These are phyloP conservation scores for Agapostemon virescens DNA, from an alignment of 2,888 invertebrate species.

Conservation along the genomic window DNA sequence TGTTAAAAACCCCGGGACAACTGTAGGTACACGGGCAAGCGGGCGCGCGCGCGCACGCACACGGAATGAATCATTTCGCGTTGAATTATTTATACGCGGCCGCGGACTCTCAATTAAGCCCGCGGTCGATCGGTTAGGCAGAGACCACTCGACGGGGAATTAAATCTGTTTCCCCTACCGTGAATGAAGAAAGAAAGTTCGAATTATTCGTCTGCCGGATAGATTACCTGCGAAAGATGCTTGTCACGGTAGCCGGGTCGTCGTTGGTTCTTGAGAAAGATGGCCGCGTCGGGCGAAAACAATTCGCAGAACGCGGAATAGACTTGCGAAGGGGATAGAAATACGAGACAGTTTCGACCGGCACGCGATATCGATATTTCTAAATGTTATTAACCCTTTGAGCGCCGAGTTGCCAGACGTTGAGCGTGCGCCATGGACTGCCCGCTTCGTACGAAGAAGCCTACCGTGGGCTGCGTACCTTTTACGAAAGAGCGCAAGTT, in stretches of 20 bases:
- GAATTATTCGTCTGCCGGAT: slow-evolving; percentile 8
- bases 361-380: background rate
- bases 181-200: background rate
- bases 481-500: no score
- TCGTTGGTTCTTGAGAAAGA: background rate
- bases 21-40: background rate
- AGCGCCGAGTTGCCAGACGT: no score
- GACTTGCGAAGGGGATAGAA: background rate
- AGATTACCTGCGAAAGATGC: background rate
- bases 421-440: no score
- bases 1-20: slow-evolving; percentile 44
- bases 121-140: background rate
- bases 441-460: no score
- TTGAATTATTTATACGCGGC: slow-evolving; percentile 46
- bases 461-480: no score
- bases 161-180: background rate
- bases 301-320: background rate
- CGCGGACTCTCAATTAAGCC: slow-evolving; percentile 23
- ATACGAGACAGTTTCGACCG: background rate
- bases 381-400: no score
- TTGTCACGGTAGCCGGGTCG: background rate
- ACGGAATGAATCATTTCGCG: slow-evolving; percentile 39
- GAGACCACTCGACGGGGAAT: slow-evolving; percentile 9
- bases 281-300: background rate
- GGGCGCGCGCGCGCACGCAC: background rate